Evolutionary conservation across 1,140 invertebrate species (phyloP).

Genomic region (Lithobius niger): DNA sequence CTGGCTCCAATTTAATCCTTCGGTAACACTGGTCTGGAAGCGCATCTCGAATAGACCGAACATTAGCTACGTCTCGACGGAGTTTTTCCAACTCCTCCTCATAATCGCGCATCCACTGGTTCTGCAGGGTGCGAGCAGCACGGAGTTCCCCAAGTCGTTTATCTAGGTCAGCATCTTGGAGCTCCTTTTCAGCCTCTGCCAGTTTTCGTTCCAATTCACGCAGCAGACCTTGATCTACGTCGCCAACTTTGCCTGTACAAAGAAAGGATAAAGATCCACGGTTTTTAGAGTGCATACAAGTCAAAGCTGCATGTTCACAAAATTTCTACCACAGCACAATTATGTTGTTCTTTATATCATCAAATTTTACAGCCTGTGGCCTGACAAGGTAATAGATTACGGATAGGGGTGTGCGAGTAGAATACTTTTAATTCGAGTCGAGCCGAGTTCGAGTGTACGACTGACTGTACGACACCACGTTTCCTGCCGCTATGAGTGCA

Average conservation of each 20-base stretch:
- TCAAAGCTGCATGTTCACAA: neutral
- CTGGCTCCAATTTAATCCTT: constrained; percentile 35
- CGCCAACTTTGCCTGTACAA: neutral
- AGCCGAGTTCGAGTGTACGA: no score
- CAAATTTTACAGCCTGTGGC: neutral
- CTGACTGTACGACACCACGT: no score
- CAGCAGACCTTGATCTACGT: constrained; percentile 46
- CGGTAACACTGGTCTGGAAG: constrained; percentile 75
- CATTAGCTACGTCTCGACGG: constrained; percentile 65
- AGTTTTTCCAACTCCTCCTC: constrained; percentile 60
- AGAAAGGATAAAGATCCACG: constrained; percentile 5
- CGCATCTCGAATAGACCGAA: constrained; percentile 64
- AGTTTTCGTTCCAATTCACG: constrained; percentile 59
- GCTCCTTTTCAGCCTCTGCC: constrained; percentile 51
- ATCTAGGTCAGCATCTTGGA: constrained; percentile 58
- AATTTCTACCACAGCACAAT: neutral
- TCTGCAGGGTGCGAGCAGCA: constrained; percentile 54
- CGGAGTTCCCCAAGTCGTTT: constrained; percentile 53
- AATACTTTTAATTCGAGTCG: neutral
- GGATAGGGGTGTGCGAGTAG: neutral
- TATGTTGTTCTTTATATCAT: neutral
- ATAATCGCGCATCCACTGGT: constrained; percentile 64
- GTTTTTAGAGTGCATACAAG: neutral
- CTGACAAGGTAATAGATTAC: neutral
- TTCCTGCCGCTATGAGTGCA: no score